Evolutionary conservation across 1,140 invertebrate species (phyloP).

Genomic region (Philotrypesis tridentata): DNA sequence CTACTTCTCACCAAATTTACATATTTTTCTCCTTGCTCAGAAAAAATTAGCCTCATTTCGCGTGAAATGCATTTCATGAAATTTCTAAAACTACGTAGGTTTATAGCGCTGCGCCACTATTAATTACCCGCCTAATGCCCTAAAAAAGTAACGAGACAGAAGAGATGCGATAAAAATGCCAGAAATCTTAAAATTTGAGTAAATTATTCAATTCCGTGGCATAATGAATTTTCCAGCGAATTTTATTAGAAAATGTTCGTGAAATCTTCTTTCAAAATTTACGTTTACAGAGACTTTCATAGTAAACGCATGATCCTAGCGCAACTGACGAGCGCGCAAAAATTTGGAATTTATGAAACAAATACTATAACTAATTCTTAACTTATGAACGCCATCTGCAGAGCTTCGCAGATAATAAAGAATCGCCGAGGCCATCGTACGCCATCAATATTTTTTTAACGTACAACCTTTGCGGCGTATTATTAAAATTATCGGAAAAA

Average conservation of each 20-base stretch:
- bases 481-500: background rate
- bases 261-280: constrained; percentile 11
- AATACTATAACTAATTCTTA: too few relatives aligned
- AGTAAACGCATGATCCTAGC: background rate
- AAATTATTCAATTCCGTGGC: background rate
- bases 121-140: background rate
- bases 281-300: background rate
- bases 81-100: background rate
- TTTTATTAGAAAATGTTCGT: background rate
- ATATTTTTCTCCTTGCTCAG: background rate
- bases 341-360: too few relatives aligned
- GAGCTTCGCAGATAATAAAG: too few relatives aligned
- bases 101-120: background rate
- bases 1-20: background rate
- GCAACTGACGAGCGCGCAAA: too few relatives aligned
- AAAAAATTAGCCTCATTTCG: background rate
- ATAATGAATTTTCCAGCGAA: constrained; percentile 3
- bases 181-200: background rate
- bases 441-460: too few relatives aligned
- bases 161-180: background rate
- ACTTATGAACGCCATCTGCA: too few relatives aligned
- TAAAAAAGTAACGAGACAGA: background rate
- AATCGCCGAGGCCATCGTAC: too few relatives aligned
- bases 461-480: background rate
- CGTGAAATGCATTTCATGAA: background rate